Percentiles rank a stretch among this genome's conserved stretches.
Evolutionary conservation across 1,140 invertebrate genomes (phyloP).

Genomic region (Bombyx mori): ASM3026992v2 NC_085112.1:3752001-3752500

Average conservation of each 20-base stretch:
- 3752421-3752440: slow-evolving; percentile 18
- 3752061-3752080: slow-evolving; percentile 27
- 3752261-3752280: too few relatives aligned
- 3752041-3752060: slow-evolving; percentile 11
- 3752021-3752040: slow-evolving; percentile 38
- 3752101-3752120: not conserved
- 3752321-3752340: slow-evolving; percentile 3
- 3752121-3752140: too few relatives aligned
- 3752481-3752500: slow-evolving; percentile 7
- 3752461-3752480: slow-evolving; percentile 4
- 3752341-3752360: not conserved
- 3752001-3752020: slow-evolving; percentile 33
- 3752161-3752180: too few relatives aligned
- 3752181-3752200: too few relatives aligned
- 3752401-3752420: slow-evolving; percentile 11
- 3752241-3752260: too few relatives aligned
- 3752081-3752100: slow-evolving; percentile 16
- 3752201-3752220: too few relatives aligned
- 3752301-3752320: not conserved
- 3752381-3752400: not conserved
- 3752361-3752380: not conserved
- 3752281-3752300: too few relatives aligned
- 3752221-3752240: too few relatives aligned
- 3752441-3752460: slow-evolving; percentile 13
- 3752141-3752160: too few relatives aligned